Base-by-base conservation (phyloP, 2,797 vertebrate genomes). In the Perodicticus potto region DNA sequence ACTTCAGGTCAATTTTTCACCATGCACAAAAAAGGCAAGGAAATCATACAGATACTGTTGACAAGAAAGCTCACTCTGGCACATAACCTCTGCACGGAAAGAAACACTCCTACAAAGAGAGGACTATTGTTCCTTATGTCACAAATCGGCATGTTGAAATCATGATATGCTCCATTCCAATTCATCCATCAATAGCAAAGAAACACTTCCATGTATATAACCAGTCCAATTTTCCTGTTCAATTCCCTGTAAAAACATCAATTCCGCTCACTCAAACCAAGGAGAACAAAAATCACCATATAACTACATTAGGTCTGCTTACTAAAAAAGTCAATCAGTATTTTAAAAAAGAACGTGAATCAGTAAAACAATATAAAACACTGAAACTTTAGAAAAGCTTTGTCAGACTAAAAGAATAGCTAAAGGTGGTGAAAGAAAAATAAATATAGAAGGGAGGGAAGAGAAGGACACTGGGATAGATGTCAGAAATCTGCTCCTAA, bases 1-100 rank as follows among this genome's bases (percentile, higher is more conserved):
- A 89, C 69, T 29, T 89, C 13, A 61, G 86, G 91, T 96, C 57
- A 96, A 12, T 94, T 89, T 97, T 97, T 92, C 49, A 89, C 23
- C 53, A 89, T 9, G 73, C 67, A 72, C 14, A 85, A 55, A 83
- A 97, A 95, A 96, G 55, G 13, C 0, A 0, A 93, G 27, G 12
- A 25, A 25, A 45, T 23, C 16, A 34, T 7, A 45, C 13, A 73
- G 32, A 90, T 8, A 43, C 19, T 32, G 12, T 23, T 74, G 61
- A 90, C 61, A 91, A 76, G 34, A 70, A 70, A 86, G 27, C 11
- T 82, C 65, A 37, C 32, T 73, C 65, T 55, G 17, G 27, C 59
- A 84, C 1, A 55, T 14, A 88, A 63, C n/a, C 59, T 86, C 57
- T 93, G 29, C 34, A 37, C 20, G n/a, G 53, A 85, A 87, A 94